phyloP scores from a whole-genome alignment of 2,888 invertebrate genomes.

The Hedya salicella region DNA sequence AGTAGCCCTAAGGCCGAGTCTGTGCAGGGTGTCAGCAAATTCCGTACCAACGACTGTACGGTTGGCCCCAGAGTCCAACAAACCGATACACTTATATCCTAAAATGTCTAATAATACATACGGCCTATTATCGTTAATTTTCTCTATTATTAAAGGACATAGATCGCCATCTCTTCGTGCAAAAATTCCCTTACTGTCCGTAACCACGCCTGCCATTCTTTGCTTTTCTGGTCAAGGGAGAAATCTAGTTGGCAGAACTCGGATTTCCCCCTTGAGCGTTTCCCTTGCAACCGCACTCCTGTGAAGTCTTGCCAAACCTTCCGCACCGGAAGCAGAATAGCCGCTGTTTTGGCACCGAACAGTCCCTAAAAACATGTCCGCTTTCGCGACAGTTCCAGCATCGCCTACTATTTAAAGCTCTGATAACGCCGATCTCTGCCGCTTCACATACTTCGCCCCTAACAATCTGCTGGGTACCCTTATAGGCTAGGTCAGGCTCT shows the following conservation, averaged over 20 bases:
- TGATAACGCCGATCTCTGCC: no score
- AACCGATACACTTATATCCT: neutral
- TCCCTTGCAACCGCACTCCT: slow-evolving; percentile 1
- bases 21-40: slow-evolving; percentile 21
- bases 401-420: neutral
- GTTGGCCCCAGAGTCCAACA: slow-evolving; percentile 41
- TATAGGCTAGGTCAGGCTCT: no score
- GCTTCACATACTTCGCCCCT: no score
- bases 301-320: neutral
- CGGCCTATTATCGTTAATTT: slow-evolving; percentile 36
- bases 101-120: slow-evolving; percentile 24
- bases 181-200: no score
- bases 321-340: slow-evolving; percentile 4
- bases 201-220: no score
- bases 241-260: neutral
- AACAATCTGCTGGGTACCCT: no score
- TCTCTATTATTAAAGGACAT: slow-evolving; percentile 18
- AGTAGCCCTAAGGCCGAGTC: neutral
- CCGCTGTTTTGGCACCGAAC: neutral
- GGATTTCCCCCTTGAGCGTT: neutral
- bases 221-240: neutral
- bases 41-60: slow-evolving; percentile 19
- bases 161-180: slow-evolving; percentile 1
- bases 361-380: neutral
- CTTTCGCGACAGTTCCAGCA: slow-evolving; percentile 4